Conservation (phyloP, 1,140 invertebrate genomes). For the Saccostrea echinata region DNA sequence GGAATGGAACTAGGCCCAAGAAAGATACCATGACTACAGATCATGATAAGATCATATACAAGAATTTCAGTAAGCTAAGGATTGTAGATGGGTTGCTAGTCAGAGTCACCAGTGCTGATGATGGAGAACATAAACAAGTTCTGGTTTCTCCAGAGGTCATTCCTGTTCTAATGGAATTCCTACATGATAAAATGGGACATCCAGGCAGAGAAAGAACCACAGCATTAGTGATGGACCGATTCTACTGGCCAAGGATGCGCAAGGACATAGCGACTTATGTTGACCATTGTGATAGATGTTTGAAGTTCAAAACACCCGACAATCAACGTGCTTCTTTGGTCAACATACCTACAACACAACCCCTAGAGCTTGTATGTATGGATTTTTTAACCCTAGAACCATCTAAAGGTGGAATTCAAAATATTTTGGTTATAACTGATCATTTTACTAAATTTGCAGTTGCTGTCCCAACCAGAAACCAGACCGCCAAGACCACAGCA, state of each 20-base stretch:
- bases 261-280: not conserved
- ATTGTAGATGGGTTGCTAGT: too few relatives aligned
- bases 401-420: too few relatives aligned
- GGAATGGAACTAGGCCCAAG: too few relatives aligned
- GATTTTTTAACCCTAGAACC: too few relatives aligned
- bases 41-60: too few relatives aligned
- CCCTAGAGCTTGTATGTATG: slow-evolving; percentile 50
- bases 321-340: slow-evolving; percentile 31
- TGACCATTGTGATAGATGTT: slow-evolving; percentile 4
- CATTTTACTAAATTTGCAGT: slow-evolving; percentile 35
- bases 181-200: not conserved
- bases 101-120: too few relatives aligned
- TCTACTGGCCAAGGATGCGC: slow-evolving; percentile 17
- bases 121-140: too few relatives aligned
- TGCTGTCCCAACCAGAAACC: slow-evolving; percentile 54
- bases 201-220: not conserved
- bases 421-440: too few relatives aligned
- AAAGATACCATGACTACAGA: too few relatives aligned
- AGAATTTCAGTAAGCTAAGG: too few relatives aligned
- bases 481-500: slow-evolving; percentile 54
- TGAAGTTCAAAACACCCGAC: slow-evolving; percentile 25
- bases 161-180: not conserved
- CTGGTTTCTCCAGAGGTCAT: too few relatives aligned
- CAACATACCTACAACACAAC: slow-evolving; percentile 40
- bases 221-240: not conserved